Evolutionary conservation across 2,888 invertebrate species (phyloP).

Genomic region (Myopa tessellatipennis): DNA sequence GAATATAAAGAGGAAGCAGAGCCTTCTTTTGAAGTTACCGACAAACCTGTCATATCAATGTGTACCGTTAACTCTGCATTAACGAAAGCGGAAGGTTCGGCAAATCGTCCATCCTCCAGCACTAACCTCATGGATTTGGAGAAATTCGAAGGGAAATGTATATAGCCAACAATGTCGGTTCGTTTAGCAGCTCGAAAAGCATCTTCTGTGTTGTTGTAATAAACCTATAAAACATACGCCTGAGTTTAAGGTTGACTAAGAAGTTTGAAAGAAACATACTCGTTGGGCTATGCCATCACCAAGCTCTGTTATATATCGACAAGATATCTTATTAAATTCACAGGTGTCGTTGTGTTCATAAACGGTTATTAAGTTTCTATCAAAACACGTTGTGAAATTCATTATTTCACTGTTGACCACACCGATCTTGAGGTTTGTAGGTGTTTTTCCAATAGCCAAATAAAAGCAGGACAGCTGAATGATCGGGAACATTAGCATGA

Average conservation of each 20-base stretch:
- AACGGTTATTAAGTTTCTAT: slow-evolving; percentile 66
- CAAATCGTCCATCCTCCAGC: slow-evolving; percentile 72
- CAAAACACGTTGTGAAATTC: slow-evolving; percentile 66
- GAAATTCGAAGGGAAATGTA: slow-evolving; percentile 80
- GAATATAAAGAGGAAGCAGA: background rate
- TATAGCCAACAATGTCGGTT: slow-evolving; percentile 73
- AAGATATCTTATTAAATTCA: slow-evolving; percentile 72
- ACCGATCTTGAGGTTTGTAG: slow-evolving; percentile 77
- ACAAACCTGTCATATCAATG: slow-evolving; percentile 80
- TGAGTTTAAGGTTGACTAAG: slow-evolving; percentile 31
- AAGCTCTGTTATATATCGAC: slow-evolving; percentile 73
- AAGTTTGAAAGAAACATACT: slow-evolving; percentile 44
- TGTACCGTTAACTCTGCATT: slow-evolving; percentile 76
- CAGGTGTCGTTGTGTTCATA: slow-evolving; percentile 68
- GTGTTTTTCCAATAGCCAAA: slow-evolving; percentile 82
- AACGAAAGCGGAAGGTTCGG: slow-evolving; percentile 70
- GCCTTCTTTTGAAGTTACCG: background rate
- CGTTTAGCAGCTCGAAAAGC: slow-evolving; percentile 71
- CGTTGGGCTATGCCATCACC: slow-evolving; percentile 71
- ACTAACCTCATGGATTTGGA: slow-evolving; percentile 73
- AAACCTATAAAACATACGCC: slow-evolving; percentile 61
- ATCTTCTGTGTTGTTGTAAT: slow-evolving; percentile 70
- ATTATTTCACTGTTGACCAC: slow-evolving; percentile 83
- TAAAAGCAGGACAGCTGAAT: slow-evolving; percentile 85
- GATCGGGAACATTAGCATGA: slow-evolving; percentile 84